A percentile compares a stretch with the other conserved stretches of the same genome.
Evolutionary conservation across 2,888 invertebrate species (phyloP).

Genomic region (Priocnemis perturbator): DNA sequence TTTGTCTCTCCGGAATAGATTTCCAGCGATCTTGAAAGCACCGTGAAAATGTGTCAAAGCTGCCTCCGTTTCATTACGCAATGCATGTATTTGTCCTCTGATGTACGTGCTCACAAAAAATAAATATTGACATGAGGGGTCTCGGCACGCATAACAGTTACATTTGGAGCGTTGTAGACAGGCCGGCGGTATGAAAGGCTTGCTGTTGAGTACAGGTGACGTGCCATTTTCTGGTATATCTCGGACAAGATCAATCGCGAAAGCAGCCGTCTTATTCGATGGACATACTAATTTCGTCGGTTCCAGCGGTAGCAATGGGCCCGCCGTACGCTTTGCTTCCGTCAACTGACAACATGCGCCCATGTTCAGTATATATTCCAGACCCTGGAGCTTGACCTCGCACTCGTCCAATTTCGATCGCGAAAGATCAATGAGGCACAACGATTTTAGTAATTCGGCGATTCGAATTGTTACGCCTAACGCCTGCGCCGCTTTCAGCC

Average conservation of each 20-base stretch:
- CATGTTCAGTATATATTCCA: conserved; percentile 67
- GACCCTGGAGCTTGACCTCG: conserved; percentile 66
- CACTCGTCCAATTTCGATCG: conserved; percentile 63
- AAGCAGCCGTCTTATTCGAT: no score
- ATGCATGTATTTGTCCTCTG: conserved; percentile 65
- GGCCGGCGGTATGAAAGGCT: conserved; percentile 58
- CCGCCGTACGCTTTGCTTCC: conserved; percentile 33
- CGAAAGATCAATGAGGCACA: conserved; percentile 66
- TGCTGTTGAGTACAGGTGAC: conserved; percentile 63
- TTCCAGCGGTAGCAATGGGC: conserved; percentile 11
- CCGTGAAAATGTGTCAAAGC: conserved; percentile 66
- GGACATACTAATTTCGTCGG: conserved; percentile 23
- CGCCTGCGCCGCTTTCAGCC: conserved; percentile 60
- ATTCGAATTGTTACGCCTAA: conserved; percentile 62
- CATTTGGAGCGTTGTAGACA: conserved; percentile 64
- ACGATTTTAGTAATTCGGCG: conserved; percentile 64
- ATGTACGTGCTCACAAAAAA: conserved; percentile 62
- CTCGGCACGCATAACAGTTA: conserved; percentile 65
- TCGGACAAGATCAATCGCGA: conserved; percentile 39
- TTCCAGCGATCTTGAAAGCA: conserved; percentile 58
- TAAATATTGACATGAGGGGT: conserved; percentile 62
- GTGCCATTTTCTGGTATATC: conserved; percentile 51
- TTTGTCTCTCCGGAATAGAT: conserved; percentile 39
- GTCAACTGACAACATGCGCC: conserved; percentile 55
- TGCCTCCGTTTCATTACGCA: conserved; percentile 48